Evolutionary conservation across 1,140 invertebrate genomes (phyloP), one percentile per base, ranked within the genome.

Genomic region (Drosophila seguyi): DNA sequence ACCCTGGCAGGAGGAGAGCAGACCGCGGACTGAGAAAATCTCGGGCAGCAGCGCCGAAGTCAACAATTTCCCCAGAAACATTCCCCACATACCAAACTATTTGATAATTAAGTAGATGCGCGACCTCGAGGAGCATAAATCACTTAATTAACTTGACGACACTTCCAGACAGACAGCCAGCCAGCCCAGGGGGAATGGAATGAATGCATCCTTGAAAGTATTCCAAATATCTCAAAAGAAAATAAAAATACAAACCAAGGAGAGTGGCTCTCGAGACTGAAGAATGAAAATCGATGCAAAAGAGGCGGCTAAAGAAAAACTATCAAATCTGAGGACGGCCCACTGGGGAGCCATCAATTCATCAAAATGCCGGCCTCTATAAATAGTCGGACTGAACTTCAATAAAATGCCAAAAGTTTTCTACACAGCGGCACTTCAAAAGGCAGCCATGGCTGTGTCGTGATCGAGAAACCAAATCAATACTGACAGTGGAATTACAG

Each of bases 61-160:
- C 52, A 81, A 81, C 71, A 84, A 84, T 81, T 87, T 80, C 76
- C 71, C 45, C 62, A 50, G 60, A 81, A 90, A 90, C 78, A 90
- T 90, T 90, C 86, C 78, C 67, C 65, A 81, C 80, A 90, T 90
- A 81, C 85, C 85, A 90, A 83, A 90, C 78, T 90, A 90, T 90
- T 90, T 90, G 85, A 90, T 90, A 90, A 90, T 90, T 90, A 90
- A 90, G 85, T 90, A 90, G 85, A 90, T 79, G 74, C 81, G 81
- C 86, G 86, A 90, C 85, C 86, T 90, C 86, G 69, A 85, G 47
- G 78, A 69, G 78, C 81, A 90, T 90, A 90, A 90, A 90, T 90
- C 85, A 90, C 85, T 90, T 90, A 90, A 90, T 90, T 90, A 90
- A 90, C 85, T 90, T 86, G 85, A 90, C 86, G 85, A 90, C 85